These are phyloP conservation scores for Sarcophaga peregrina DNA, from an alignment of 1,140 invertebrate genomes.

Conservation along the genomic window DNA sequence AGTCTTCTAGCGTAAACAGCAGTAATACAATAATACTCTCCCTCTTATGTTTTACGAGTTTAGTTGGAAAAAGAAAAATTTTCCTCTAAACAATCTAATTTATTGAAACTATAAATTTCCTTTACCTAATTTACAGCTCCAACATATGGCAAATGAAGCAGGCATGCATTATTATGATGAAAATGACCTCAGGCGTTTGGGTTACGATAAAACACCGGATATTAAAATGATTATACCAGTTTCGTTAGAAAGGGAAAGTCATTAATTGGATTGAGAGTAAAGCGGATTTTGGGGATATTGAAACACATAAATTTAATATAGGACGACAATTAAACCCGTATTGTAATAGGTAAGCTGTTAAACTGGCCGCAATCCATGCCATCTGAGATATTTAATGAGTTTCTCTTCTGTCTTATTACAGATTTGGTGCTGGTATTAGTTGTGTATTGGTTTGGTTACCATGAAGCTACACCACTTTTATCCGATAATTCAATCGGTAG, in stretches of 20 bases:
- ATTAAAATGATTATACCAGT: conserved; percentile 90
- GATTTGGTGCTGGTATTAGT: conserved; percentile 93
- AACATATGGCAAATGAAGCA: conserved; percentile 70
- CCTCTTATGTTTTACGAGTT: too few species aligned
- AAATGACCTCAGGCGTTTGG: conserved; percentile 79
- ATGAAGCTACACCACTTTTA: conserved; percentile 75
- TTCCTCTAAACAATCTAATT: not conserved
- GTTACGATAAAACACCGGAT: conserved; percentile 96
- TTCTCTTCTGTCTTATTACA: conserved; percentile 56
- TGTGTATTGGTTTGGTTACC: conserved; percentile 96
- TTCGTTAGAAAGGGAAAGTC: conserved; percentile 85
- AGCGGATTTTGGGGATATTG: conserved; percentile 89
- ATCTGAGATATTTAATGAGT: not conserved
- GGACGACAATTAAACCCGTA: conserved; percentile 90
- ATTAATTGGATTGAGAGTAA: conserved; percentile 98
- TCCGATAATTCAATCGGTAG: conserved; percentile 72
- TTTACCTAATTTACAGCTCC: conserved; percentile 63
- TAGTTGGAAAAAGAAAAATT: too few species aligned
- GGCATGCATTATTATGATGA: conserved; percentile 84
- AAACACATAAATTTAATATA: conserved; percentile 85
- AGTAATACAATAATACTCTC: too few species aligned
- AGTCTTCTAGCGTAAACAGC: too few species aligned
- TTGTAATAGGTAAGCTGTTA: conserved; percentile 79
- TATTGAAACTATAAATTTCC: not conserved
- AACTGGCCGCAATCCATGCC: not conserved